Base-by-base conservation (phyloP, 23 tunicate species). In the Diplosoma virens region DNA sequence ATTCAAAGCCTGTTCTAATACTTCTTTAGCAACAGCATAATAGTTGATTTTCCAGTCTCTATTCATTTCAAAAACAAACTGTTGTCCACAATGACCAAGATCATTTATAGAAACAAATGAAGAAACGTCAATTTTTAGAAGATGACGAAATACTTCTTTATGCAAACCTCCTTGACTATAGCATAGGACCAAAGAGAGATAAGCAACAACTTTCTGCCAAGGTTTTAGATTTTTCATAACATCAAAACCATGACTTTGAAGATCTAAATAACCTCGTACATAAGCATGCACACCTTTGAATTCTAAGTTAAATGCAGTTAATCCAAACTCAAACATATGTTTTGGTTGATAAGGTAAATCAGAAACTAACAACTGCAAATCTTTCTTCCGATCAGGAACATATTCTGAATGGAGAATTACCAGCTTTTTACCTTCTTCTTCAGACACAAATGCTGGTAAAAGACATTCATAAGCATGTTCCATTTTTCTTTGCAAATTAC, bases 121-220 rank as follows among this genome's bases (percentile, higher is more conserved):
- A 9, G 22, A 56, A 0, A 29, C 53, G 7, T 71, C 59, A 0
- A 54, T n/a, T 20, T 73, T 60, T 0, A 85, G 32, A 1, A 85
- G 1, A 25, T 47, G 31, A 9, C 58, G 76, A 70, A 77, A 86
- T 6, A 72, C 25, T 46, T 86, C 26, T 24, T 66, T 28, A 16
- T 66, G 84, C 1, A 86, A 18, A 0, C 79, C 80, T 9, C 84
- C 59, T 1, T 86, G 92, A 5, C 84, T 84, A 32, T 78, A 86
- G 26, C 48, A 86, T 25, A 36, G 1, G 32, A 66, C 75, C 0
- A 86, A 48, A 0, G 92, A 86, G 1, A 86, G 33, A 54, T 79
- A 86, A 17, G 73, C 73, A 25, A 78, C 61, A 47, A 78, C 65
- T 30, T 65, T 58, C 36, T 76, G 66, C 81, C 81, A 76, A 35